phyloP scores from a whole-genome alignment of 2,113 vertebrate genomes.

The Octodon degus region DNA sequence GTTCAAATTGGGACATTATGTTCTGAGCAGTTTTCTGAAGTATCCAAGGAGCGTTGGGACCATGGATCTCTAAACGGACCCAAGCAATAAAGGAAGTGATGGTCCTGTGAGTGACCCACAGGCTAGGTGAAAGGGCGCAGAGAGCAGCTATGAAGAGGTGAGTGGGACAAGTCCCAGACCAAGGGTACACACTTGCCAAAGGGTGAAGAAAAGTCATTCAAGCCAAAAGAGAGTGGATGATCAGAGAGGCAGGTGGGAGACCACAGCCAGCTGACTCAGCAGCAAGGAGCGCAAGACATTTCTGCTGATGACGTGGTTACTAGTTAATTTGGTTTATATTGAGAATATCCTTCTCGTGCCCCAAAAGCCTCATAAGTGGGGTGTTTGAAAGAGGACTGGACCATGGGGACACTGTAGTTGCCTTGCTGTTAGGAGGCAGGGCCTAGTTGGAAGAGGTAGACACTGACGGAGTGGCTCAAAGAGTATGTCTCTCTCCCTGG shows the following conservation, averaged over 20 bases:
- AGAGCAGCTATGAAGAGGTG: neutral
- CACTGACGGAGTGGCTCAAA: neutral
- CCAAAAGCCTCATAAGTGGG: neutral
- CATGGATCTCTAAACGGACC: neutral
- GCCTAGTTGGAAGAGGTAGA: neutral
- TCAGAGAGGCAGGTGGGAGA: neutral
- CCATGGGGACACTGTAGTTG: neutral
- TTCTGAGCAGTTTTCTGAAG: neutral
- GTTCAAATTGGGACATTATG: fast-evolving
- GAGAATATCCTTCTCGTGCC: neutral
- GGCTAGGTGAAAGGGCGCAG: neutral
- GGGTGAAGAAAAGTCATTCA: too few species aligned
- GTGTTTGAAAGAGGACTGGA: neutral
- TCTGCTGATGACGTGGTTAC: too few species aligned
- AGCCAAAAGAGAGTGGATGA: neutral
- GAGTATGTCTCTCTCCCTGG: neutral
- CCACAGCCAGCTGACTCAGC: neutral
- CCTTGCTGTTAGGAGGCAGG: neutral
- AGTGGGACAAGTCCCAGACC: neutral
- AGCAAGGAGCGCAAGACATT: fast-evolving
- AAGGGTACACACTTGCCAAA: too few species aligned
- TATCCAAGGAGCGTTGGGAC: neutral
- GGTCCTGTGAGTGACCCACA: too few species aligned
- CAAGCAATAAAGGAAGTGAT: too few species aligned
- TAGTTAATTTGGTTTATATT: neutral